phyloP scores from a whole-genome alignment of 2,113 vertebrate genomes.

The Zosterops lateralis region DNA sequence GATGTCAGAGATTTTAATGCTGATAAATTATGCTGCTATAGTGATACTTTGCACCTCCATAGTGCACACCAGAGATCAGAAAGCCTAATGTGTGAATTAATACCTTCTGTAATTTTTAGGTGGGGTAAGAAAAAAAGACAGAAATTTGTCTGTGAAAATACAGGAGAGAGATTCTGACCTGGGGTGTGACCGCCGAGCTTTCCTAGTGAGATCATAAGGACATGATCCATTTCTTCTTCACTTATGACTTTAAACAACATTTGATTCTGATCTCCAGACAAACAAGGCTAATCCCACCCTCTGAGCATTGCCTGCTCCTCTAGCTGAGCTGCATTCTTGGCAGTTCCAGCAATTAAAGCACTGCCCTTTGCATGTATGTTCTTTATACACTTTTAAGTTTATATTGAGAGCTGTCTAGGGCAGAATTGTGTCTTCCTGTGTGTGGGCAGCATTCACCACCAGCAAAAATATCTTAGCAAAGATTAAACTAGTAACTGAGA shows the following conservation, averaged over 20 bases:
- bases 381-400: background rate
- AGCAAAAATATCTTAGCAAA: constrained; percentile 17
- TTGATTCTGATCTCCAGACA: constrained; percentile 38
- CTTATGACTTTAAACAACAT: constrained; percentile 30
- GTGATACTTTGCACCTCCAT: constrained; percentile 31
- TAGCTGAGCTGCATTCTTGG: constrained; percentile 24
- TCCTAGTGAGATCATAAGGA: constrained; percentile 40
- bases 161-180: background rate
- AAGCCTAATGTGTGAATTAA: constrained; percentile 26
- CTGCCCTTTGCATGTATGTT: background rate
- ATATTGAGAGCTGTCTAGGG: background rate
- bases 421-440: constrained; percentile 1
- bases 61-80: background rate
- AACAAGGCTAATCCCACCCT: constrained; percentile 23
- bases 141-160: background rate
- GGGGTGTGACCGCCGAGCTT: background rate
- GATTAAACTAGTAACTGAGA: background rate
- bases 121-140: background rate
- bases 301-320: background rate
- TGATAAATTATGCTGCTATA: constrained; percentile 29
- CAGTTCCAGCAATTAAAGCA: constrained; percentile 24
- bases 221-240: constrained; percentile 22
- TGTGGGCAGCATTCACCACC: constrained; percentile 11
- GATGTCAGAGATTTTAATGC: constrained; percentile 35
- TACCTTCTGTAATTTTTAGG: constrained; percentile 4